Conservation (phyloP, 2,888 invertebrate species). For the Agonopterix heracliana region DNA sequence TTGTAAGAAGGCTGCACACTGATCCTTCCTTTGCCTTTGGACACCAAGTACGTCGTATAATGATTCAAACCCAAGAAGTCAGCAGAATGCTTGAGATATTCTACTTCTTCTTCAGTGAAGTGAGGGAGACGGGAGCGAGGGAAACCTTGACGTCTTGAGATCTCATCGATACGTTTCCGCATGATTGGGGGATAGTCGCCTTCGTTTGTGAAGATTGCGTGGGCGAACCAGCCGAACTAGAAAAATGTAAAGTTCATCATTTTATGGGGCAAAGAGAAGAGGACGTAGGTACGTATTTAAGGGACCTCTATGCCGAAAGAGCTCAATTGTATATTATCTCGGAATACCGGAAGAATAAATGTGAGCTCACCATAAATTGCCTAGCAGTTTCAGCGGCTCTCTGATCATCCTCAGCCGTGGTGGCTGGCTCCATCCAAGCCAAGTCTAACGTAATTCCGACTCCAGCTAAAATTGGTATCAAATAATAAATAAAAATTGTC, state of each 20-base stretch:
- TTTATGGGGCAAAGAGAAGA: neutral
- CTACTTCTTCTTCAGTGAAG: constrained; percentile 73
- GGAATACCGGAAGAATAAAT: neutral
- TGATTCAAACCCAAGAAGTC: constrained; percentile 87
- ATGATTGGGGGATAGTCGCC: constrained; percentile 82
- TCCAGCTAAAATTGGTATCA: constrained; percentile 11
- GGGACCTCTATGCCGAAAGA: no score
- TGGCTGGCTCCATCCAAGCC: constrained; percentile 60
- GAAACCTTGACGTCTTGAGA: constrained; percentile 77
- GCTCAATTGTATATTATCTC: no score
- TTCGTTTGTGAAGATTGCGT: constrained; percentile 78
- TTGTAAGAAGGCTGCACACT: constrained; percentile 39
- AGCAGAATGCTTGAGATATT: constrained; percentile 72
- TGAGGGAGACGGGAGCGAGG: constrained; percentile 77
- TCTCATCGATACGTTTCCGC: constrained; percentile 73
- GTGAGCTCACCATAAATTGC: constrained; percentile 52
- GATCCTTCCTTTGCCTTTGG: constrained; percentile 34
- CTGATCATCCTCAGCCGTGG: constrained; percentile 48
- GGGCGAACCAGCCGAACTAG: constrained; percentile 80
- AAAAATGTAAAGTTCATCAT: constrained; percentile 21
- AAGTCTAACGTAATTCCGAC: constrained; percentile 63
- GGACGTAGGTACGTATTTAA: no score
- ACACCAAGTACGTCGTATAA: constrained; percentile 78
- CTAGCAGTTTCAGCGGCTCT: constrained; percentile 63
- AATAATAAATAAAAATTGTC: no score